Conservation (phyloP, 2,888 invertebrate species). For the Microctonus hyperodae region DNA sequence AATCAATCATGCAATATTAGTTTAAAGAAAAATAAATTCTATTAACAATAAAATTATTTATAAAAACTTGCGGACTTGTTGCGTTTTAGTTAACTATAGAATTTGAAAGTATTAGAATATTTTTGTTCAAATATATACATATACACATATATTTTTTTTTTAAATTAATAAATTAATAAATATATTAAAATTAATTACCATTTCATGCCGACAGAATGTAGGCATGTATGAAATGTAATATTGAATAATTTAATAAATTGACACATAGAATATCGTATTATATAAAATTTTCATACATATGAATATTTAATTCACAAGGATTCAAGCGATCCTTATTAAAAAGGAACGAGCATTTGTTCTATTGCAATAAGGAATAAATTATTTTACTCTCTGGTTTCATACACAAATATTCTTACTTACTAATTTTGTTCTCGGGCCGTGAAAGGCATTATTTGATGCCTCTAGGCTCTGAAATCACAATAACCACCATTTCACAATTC, state of each 20-base stretch:
- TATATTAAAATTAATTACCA: constrained; percentile 20
- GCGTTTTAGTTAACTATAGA: background rate
- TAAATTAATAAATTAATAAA: constrained; percentile 9
- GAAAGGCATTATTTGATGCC: constrained; percentile 64
- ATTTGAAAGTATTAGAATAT: constrained; percentile 14
- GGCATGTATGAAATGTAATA: constrained; percentile 23
- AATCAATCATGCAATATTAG: constrained; percentile 9
- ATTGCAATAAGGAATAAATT: constrained; percentile 37
- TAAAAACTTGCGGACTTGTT: background rate
- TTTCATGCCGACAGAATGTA: constrained; percentile 31
- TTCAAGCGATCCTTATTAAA: constrained; percentile 35
- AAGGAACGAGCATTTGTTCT: constrained; percentile 40
- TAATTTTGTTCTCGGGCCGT: constrained; percentile 64
- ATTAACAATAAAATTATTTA: background rate
- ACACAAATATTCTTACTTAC: constrained; percentile 63
- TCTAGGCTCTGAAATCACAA: constrained; percentile 65
- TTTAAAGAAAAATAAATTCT: background rate
- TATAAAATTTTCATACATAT: constrained; percentile 8
- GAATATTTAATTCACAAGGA: constrained; percentile 19
- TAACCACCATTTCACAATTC: constrained; percentile 61
- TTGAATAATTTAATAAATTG: background rate
- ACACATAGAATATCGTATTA: constrained; percentile 5
- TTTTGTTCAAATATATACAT: background rate
- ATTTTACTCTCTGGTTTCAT: constrained; percentile 54
- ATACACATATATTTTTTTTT: background rate